Conservation (phyloP, 2,113 vertebrate genomes). For the Nothobranchius furzeri region DNA sequence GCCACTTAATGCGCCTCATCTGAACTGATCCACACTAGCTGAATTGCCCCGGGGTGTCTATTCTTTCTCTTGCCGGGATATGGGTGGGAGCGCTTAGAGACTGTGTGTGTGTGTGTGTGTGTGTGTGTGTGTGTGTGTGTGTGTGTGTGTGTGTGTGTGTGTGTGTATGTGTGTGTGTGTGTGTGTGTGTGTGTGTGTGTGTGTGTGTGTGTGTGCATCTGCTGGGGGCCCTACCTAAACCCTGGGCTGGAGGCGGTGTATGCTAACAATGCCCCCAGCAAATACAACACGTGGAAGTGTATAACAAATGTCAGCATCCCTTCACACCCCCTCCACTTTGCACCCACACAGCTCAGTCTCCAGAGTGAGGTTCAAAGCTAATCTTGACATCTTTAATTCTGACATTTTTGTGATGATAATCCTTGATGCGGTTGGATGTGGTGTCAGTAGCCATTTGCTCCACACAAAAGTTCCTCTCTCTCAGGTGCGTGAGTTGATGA, state of each 20-base stretch:
- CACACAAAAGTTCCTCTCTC: conserved; percentile 63
- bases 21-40: conserved; percentile 87
- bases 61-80: conserved; percentile 67
- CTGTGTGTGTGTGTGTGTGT: conserved; percentile 32
- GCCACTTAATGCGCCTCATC: conserved; percentile 97
- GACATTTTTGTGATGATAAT: conserved; percentile 81
- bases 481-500: conserved; percentile 33
- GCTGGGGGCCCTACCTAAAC: conserved; percentile 84
- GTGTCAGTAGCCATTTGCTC: conserved; percentile 71
- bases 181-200: conserved; percentile 28
- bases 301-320: conserved; percentile 69
- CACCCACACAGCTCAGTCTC: conserved; percentile 63
- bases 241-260: conserved; percentile 86
- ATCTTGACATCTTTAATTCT: conserved; percentile 76
- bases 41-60: conserved; percentile 80
- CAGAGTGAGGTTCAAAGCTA: conserved; percentile 74
- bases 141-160: conserved; percentile 75
- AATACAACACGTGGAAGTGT: conserved; percentile 83
- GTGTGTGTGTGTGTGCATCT: conserved; percentile 77
- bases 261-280: conserved; percentile 93
- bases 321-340: conserved; percentile 44
- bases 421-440: conserved; percentile 79
- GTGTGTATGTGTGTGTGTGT: conserved; percentile 71
- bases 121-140: conserved; percentile 63
- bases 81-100: conserved; percentile 58